A percentile compares a stretch with the other conserved stretches of the same genome.
phyloP scores from a whole-genome alignment of 2,888 invertebrate genomes.

The Dynastes maya region DNA sequence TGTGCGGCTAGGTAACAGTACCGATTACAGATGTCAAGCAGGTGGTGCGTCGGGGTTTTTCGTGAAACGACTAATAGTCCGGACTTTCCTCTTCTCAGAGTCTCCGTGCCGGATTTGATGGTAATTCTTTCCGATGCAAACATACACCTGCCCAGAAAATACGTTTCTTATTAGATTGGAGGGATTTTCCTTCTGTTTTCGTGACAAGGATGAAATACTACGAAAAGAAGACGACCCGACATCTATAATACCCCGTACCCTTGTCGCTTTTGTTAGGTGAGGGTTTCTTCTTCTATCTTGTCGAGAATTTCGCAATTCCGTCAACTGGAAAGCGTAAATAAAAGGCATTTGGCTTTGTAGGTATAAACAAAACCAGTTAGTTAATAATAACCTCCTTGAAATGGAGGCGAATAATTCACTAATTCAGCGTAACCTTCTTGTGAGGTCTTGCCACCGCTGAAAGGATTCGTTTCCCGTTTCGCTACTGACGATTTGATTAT shows the following conservation, averaged over 20 bases:
- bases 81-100: slow-evolving; percentile 51
- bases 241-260: background rate
- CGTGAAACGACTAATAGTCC: slow-evolving; percentile 57
- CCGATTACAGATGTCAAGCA: slow-evolving; percentile 57
- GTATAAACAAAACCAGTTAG: too few relatives aligned
- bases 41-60: slow-evolving; percentile 54
- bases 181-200: slow-evolving; percentile 54
- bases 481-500: background rate
- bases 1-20: background rate
- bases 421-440: background rate
- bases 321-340: too few relatives aligned
- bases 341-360: too few relatives aligned
- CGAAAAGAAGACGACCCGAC: background rate
- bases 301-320: too few relatives aligned
- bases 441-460: background rate
- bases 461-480: background rate
- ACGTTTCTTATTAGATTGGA: slow-evolving; percentile 56
- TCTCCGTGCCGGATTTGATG: slow-evolving; percentile 56
- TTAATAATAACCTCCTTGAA: too few relatives aligned
- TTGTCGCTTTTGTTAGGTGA: too few relatives aligned
- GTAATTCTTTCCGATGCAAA: slow-evolving; percentile 57
- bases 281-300: too few relatives aligned
- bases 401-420: too few relatives aligned
- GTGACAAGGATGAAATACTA: slow-evolving; percentile 47
- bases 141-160: slow-evolving; percentile 55